These are phyloP conservation scores for Meiosimyza decipiens DNA, from an alignment of 2,888 invertebrate species.

Conservation along the genomic window DNA sequence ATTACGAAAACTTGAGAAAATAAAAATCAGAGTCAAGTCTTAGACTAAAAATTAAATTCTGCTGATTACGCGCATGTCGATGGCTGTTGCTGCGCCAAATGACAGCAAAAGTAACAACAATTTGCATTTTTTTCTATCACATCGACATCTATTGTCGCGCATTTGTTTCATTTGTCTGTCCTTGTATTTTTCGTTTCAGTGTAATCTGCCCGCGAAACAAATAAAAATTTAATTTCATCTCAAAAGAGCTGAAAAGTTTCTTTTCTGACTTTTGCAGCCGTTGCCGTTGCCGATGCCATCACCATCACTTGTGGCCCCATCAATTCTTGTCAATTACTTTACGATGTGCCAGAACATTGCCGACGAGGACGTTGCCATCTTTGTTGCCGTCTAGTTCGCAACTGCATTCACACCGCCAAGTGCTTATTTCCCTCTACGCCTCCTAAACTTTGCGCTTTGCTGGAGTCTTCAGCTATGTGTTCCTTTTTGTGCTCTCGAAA, in stretches of 20 bases:
- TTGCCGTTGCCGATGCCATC: not conserved
- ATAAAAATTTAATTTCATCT: no score
- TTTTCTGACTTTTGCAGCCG: constrained; percentile 1
- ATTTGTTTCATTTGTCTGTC: not conserved
- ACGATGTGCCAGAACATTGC: constrained; percentile 8
- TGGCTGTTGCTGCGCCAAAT: constrained; percentile 16
- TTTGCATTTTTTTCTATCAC: not conserved
- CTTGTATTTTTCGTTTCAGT: no score
- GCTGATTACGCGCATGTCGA: constrained; percentile 19
- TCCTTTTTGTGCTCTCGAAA: not conserved
- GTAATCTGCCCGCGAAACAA: no score
- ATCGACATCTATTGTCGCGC: constrained; percentile 1
- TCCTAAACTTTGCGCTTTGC: no score
- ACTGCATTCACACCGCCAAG: no score
- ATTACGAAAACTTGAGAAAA: no score
- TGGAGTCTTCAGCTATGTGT: no score
- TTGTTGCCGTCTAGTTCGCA: no score
- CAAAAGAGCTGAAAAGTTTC: no score
- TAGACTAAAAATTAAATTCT: constrained; percentile 5
- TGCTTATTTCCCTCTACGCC: no score
- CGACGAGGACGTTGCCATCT: no score
- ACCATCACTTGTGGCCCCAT: constrained; percentile 10
- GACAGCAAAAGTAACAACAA: not conserved
- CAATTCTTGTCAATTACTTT: constrained; percentile 30
- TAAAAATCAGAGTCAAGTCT: not conserved